These are phyloP conservation scores for Montipora cactus DNA, from an alignment of 64 coral and sea anemone species.

Conservation along the genomic window DNA sequence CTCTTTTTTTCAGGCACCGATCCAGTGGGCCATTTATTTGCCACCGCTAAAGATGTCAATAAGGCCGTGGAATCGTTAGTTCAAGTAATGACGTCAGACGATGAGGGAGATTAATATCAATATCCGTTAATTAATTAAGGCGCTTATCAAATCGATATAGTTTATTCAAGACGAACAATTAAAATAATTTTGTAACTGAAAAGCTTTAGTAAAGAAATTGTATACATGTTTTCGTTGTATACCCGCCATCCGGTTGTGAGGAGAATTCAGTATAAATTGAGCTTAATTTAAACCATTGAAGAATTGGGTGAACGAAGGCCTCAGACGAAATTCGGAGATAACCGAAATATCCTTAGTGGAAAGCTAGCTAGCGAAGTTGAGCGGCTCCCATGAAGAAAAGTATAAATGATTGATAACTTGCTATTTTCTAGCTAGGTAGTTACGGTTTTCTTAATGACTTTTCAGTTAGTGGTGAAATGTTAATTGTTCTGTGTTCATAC, in stretches of 20 bases:
- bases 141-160: not conserved
- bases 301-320: not conserved
- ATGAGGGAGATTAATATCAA: conserved; percentile 49
- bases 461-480: no score
- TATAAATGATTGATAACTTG: no score
- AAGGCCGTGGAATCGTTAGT: conserved; percentile 90
- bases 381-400: not conserved
- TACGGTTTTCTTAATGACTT: not conserved
- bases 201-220: conserved; percentile 4
- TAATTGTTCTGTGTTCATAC: no score
- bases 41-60: conserved; percentile 88
- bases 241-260: not conserved
- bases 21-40: conserved; percentile 83
- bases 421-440: not conserved
- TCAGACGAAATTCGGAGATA: not conserved
- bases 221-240: conserved; percentile 6
- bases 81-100: conserved; percentile 81
- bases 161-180: not conserved
- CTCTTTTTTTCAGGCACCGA: conserved; percentile 58
- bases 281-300: not conserved
- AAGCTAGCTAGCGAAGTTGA: not conserved
- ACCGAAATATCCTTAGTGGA: not conserved
- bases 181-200: conserved; percentile 12
- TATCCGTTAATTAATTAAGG: not conserved
- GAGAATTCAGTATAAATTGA: no score